Evolutionary conservation across 2,113 vertebrate species (phyloP).

Genomic region (Oryzias melastigma): DNA sequence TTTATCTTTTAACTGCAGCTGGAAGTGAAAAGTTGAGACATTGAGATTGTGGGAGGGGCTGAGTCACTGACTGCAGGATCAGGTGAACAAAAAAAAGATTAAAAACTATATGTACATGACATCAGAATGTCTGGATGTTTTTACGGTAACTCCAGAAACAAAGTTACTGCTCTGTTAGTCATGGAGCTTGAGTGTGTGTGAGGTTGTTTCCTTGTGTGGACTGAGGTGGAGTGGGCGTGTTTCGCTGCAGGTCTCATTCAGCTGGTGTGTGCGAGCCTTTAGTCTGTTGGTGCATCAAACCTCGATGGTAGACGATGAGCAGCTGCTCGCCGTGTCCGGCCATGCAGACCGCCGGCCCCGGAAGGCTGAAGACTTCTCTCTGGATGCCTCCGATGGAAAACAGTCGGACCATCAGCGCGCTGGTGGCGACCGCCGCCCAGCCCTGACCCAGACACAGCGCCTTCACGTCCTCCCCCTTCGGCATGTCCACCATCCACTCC

Average conservation of each 20-base stretch:
- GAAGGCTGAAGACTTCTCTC: conserved; percentile 88
- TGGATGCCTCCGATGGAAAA: conserved; percentile 91
- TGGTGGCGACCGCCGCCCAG: conserved; percentile 91
- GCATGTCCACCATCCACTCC: conserved; percentile 95
- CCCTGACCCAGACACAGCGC: conserved; percentile 89
- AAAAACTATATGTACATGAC: too few species aligned
- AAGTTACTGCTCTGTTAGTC: too few species aligned
- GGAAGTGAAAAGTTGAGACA: too few species aligned
- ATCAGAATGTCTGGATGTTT: too few species aligned
- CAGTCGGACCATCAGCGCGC: conserved; percentile 78
- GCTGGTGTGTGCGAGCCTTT: background rate
- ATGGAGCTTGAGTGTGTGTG: too few species aligned
- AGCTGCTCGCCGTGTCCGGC: conserved; percentile 90
- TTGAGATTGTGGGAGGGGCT: too few species aligned
- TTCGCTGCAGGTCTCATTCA: too few species aligned
- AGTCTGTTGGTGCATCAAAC: conserved; percentile 59
- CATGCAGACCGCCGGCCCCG: conserved; percentile 90
- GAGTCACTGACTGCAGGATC: too few species aligned
- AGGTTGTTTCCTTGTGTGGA: too few species aligned
- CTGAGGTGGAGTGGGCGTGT: background rate
- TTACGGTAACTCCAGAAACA: too few species aligned
- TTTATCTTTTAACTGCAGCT: too few species aligned
- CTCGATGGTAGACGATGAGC: conserved; percentile 87
- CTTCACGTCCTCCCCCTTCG: conserved; percentile 81
- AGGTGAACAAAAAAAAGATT: too few species aligned